Conservation (phyloP, 1,140 invertebrate genomes). For the Listronotus oregonensis region DNA sequence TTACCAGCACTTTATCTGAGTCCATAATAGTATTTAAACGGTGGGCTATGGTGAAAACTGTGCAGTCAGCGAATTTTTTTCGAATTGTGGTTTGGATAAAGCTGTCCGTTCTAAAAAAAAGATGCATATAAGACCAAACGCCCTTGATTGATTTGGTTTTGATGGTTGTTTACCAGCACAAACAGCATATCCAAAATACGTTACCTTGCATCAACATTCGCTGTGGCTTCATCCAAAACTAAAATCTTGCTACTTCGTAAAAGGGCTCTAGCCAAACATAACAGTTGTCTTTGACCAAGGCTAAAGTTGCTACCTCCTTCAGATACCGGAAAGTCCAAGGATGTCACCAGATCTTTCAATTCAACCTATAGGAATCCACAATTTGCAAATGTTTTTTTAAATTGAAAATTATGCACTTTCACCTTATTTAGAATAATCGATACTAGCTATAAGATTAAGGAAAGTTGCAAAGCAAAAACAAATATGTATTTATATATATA, state of each 20-base stretch:
- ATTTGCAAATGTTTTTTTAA: too few species aligned
- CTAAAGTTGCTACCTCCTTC: constrained; percentile 80
- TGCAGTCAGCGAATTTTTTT: constrained; percentile 63
- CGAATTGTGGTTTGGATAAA: constrained; percentile 67
- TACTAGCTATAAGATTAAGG: too few species aligned
- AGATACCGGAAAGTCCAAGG: constrained; percentile 67
- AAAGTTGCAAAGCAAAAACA: too few species aligned
- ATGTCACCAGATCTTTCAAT: constrained; percentile 61
- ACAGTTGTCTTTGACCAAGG: constrained; percentile 81
- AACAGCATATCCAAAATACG: too few species aligned
- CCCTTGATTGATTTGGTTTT: too few species aligned
- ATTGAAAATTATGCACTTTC: too few species aligned
- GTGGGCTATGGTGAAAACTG: constrained; percentile 79
- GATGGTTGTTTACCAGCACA: too few species aligned
- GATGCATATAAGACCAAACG: too few species aligned
- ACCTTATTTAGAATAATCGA: too few species aligned
- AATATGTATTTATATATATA: too few species aligned
- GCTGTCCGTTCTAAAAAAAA: constrained; percentile 57
- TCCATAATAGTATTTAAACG: constrained; percentile 52
- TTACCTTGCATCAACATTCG: constrained; percentile 58
- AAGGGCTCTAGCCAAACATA: constrained; percentile 83
- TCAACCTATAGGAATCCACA: constrained; percentile 62
- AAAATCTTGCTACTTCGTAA: constrained; percentile 66
- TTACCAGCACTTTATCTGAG: constrained; percentile 53
- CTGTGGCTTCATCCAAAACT: constrained; percentile 66